phyloP scores from a whole-genome alignment of 30 jellyfish, hydroid and myxozoan genomes.

The Aurelia sp. region DNA sequence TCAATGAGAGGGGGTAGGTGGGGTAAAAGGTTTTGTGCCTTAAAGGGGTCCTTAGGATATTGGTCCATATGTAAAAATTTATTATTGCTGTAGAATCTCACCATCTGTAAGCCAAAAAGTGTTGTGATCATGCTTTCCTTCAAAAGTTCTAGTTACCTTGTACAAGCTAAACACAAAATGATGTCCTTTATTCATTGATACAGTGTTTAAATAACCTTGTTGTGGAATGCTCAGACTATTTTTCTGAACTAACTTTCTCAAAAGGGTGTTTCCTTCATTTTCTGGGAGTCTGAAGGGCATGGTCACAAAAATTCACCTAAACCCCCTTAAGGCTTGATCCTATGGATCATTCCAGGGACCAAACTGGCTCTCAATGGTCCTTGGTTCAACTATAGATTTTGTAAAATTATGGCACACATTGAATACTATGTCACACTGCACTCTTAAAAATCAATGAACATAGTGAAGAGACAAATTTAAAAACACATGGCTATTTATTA shows the following conservation, averaged over 20 bases:
- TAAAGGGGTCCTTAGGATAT: slow-evolving; percentile 4
- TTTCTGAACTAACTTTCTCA: neutral
- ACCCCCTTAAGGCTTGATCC: too few relatives aligned
- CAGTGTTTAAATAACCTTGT: slow-evolving; percentile 8
- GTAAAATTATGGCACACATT: too few relatives aligned
- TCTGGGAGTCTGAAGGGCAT: too few relatives aligned
- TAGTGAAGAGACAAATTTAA: too few relatives aligned
- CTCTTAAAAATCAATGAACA: too few relatives aligned
- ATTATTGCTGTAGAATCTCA: slow-evolving; percentile 12
- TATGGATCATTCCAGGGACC: too few relatives aligned
- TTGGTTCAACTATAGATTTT: too few relatives aligned
- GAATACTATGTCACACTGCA: too few relatives aligned
- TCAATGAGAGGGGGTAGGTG: slow-evolving; percentile 6
- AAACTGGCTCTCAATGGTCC: too few relatives aligned
- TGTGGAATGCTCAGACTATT: slow-evolving; percentile 2
- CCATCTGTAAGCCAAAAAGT: neutral
- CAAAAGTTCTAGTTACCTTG: slow-evolving; percentile 7
- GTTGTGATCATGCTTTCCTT: neutral
- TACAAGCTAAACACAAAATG: neutral
- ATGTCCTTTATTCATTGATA: neutral
- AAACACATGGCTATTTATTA: too few relatives aligned
- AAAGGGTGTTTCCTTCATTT: too few relatives aligned
- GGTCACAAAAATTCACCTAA: too few relatives aligned
- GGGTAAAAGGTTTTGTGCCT: slow-evolving; percentile 20
- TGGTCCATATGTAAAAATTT: neutral